These are phyloP conservation scores for Fringilla coelebs DNA, from an alignment of 2,797 vertebrate genomes.

Conservation along the genomic window DNA sequence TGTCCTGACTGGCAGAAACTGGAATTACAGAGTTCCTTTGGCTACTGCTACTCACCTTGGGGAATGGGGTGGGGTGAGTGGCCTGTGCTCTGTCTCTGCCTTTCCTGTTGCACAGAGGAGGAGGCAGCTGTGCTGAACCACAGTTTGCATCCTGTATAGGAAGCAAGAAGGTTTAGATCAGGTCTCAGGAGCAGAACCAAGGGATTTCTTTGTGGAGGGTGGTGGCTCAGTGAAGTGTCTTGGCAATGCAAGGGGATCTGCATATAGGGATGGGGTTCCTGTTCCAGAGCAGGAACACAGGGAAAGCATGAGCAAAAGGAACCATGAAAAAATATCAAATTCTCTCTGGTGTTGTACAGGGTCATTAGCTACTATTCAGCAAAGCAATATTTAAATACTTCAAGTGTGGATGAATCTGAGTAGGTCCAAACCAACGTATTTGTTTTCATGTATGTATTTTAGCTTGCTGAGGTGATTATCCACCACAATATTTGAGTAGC, in stretches of 20 bases:
- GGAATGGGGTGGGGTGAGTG: slow-evolving; percentile 2
- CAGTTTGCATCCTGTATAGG: not conserved
- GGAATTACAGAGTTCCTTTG: slow-evolving; percentile 44
- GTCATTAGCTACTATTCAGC: slow-evolving; percentile 12
- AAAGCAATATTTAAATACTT: slow-evolving; percentile 16
- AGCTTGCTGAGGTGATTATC: not conserved
- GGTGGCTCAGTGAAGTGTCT: slow-evolving; percentile 35
- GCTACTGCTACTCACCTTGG: not conserved
- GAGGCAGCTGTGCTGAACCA: not conserved
- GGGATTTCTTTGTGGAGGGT: not conserved
- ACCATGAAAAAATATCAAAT: not conserved
- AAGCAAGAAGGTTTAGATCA: not conserved
- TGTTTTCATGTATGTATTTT: not conserved
- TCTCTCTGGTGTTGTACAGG: not conserved
- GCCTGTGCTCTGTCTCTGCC: not conserved
- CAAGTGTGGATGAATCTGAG: not conserved
- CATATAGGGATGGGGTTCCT: slow-evolving; percentile 5
- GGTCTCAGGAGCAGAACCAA: not conserved
- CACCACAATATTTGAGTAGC: not conserved
- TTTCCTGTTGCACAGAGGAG: not conserved
- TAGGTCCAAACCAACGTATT: not conserved
- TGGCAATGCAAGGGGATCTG: not conserved
- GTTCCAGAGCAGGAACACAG: slow-evolving; percentile 33
- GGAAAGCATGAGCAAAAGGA: slow-evolving; percentile 30
- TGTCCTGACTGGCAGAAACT: not conserved